These are phyloP conservation scores for Ooceraea biroi DNA, from an alignment of 1,140 invertebrate genomes.

Conservation along the genomic window DNA sequence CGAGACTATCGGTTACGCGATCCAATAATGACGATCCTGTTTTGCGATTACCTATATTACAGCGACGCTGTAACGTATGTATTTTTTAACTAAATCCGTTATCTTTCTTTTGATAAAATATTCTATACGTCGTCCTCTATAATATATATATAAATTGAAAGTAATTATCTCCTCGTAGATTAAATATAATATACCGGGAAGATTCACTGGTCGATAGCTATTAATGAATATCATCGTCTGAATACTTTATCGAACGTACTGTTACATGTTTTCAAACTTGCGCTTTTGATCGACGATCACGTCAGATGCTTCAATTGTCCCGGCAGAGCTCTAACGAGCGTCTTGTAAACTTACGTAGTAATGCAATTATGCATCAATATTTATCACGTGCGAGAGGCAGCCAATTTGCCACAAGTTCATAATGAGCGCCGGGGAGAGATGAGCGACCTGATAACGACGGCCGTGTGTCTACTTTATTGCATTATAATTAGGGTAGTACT, in stretches of 20 bases:
- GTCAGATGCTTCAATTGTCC: constrained; percentile 35
- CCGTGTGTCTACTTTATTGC: constrained; percentile 65
- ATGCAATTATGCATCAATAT: constrained; percentile 66
- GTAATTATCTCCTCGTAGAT: neutral
- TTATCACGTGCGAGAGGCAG: constrained; percentile 45
- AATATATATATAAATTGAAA: neutral
- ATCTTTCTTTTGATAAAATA: neutral
- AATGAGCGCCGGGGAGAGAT: constrained; percentile 68
- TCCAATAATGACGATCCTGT: no score
- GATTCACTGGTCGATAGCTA: neutral
- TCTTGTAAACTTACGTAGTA: constrained; percentile 21
- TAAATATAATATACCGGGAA: neutral
- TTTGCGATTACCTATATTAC: no score
- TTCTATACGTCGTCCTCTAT: neutral
- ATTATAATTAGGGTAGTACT: constrained; percentile 72
- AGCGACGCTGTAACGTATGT: neutral
- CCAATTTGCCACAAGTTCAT: constrained; percentile 67
- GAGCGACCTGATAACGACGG: constrained; percentile 56
- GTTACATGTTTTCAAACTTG: neutral
- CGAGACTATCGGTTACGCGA: no score
- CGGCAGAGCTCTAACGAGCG: constrained; percentile 29
- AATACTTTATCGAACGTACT: neutral
- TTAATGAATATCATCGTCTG: constrained; percentile 18
- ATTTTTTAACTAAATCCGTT: neutral
- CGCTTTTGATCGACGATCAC: constrained; percentile 21